Percentiles rank a stretch among this genome's conserved stretches.
phyloP scores from a whole-genome alignment of 2,888 invertebrate species.

The Hirtodrosophila duncani region DNA sequence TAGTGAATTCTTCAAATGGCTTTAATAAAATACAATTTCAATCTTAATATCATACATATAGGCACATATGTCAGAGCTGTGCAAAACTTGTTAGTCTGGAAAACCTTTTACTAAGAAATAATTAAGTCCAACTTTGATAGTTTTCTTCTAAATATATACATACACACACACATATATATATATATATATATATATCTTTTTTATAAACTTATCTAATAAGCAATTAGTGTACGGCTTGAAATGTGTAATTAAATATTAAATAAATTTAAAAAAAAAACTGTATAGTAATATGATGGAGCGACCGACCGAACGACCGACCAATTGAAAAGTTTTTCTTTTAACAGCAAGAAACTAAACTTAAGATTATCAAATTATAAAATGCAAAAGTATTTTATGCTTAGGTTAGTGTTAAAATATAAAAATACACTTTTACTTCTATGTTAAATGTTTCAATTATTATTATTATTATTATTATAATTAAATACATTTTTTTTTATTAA shows the following conservation, averaged over 20 bases:
- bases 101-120: too few relatives aligned
- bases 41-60: slow-evolving; percentile 11
- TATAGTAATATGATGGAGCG: slow-evolving; percentile 36
- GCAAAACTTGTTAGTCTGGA: slow-evolving; percentile 33
- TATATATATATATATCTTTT: slow-evolving; percentile 25
- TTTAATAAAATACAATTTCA: slow-evolving; percentile 65
- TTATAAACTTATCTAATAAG: slow-evolving; percentile 12
- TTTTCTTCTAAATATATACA: slow-evolving; percentile 7
- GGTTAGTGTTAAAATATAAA: too few relatives aligned
- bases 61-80: slow-evolving; percentile 31
- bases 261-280: slow-evolving; percentile 1
- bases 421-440: slow-evolving; percentile 39
- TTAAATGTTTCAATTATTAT: slow-evolving; percentile 21
- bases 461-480: slow-evolving; percentile 21
- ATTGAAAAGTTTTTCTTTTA: slow-evolving; percentile 53
- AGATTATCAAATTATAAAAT: slow-evolving; percentile 19
- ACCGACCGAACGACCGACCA: slow-evolving; percentile 75
- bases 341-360: slow-evolving; percentile 8
- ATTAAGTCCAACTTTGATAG: too few relatives aligned
- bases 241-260: too few relatives aligned
- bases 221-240: slow-evolving; percentile 1
- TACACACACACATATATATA: slow-evolving; percentile 14
- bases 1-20: slow-evolving; percentile 74
- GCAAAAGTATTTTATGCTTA: slow-evolving; percentile 18
- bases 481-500: slow-evolving; percentile 14